phyloP scores from a whole-genome alignment of 2,797 vertebrate genomes.

The Anniella stebbinsi region DNA sequence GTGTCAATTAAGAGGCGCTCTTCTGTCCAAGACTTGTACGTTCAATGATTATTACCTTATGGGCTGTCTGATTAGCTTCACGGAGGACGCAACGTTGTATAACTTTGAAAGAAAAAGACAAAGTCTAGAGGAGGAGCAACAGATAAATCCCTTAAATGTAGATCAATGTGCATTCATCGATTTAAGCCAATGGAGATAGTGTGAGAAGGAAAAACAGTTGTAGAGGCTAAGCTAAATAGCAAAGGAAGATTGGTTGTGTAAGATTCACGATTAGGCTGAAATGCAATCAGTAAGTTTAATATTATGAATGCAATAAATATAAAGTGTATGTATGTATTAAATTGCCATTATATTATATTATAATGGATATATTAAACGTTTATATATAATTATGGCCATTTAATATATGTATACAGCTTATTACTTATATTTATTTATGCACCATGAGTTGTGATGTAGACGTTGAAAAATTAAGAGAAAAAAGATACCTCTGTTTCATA shows the following conservation, averaged over 20 bases:
- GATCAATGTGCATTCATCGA: slow-evolving; percentile 18
- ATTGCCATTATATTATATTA: not conserved
- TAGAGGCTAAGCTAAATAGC: not conserved
- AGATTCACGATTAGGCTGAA: not conserved
- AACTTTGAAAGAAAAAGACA: slow-evolving; percentile 22
- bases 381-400: not conserved
- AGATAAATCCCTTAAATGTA: slow-evolving; percentile 11
- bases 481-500: not conserved
- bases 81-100: not conserved
- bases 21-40: slow-evolving; percentile 33
- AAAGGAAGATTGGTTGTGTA: not conserved
- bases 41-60: slow-evolving; percentile 29
- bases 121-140: not conserved
- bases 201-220: not conserved
- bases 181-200: slow-evolving; percentile 4
- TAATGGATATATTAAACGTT: not conserved
- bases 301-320: not conserved
- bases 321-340: not conserved
- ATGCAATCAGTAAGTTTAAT: not conserved
- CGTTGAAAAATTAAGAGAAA: not conserved
- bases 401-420: not conserved
- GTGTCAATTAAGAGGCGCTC: slow-evolving; percentile 30
- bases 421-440: not conserved
- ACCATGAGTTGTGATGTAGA: not conserved
- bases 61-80: slow-evolving; percentile 24